Base-by-base conservation (phyloP, 37 sponge, comb jelly and placozoan species). In the Ephydatia muelleri region DNA sequence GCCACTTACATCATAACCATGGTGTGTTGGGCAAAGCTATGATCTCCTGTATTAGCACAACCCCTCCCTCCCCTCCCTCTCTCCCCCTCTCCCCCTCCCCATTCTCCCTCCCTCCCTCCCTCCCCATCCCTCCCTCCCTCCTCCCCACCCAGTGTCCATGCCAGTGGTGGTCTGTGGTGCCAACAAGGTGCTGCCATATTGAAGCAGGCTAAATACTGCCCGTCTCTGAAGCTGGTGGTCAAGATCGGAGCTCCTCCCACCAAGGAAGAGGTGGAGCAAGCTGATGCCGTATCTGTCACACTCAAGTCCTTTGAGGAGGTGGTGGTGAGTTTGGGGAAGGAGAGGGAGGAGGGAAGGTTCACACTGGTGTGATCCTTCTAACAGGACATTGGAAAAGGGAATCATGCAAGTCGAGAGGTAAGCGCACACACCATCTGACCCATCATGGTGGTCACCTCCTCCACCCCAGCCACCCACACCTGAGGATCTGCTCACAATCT, bases 1-100 rank as follows among this genome's bases (percentile, higher is more conserved):
- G 91, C 93, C 14, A 84, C 82, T 27, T 92, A 93, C 88, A 96
- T 96, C 80, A 83, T 98, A 94, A 94, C 73, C 93, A 96, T 70
- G 85, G 92, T 89, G 67, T 68, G 29, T 30, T 4, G 29, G n/a
- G n/a, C n/a, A n/a, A n/a, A n/a, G n/a, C n/a, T n/a, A n/a, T n/a
- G n/a, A n/a, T n/a, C n/a, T n/a, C n/a, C n/a, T n/a, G n/a, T n/a
- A n/a, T n/a, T n/a, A n/a, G n/a, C n/a, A n/a, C n/a, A n/a, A n/a
- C 36, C 28, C 3, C 3, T 9, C 5, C 11, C 28, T 35, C 16
- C 33, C 43, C 5, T 19, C 32, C 5, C 11, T 6, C 36, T 33
- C 32, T 74, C 75, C 36, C 32, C 11, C 11, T 65, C 30, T 38
- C 49, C 3, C 26, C 73, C n/a, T n/a, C n/a, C n/a, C n/a, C n/a